Percentiles rank a stretch among this genome's conserved stretches.
Conservation (phyloP, 2,113 vertebrate species). For the Hippopotamus amphibius region DNA sequence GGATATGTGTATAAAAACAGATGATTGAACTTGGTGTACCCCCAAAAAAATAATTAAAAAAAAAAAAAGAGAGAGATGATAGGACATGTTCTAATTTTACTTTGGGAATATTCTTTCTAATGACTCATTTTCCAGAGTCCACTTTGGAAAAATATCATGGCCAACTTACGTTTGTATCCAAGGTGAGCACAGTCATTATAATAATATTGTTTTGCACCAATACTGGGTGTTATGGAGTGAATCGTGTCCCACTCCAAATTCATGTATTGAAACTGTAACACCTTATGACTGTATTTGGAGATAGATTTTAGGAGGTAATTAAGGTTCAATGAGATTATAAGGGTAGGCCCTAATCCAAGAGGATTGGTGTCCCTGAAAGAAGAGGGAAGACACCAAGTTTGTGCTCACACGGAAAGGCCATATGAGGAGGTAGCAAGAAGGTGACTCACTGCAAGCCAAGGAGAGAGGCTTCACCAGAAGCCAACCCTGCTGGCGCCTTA, state of each 20-base stretch:
- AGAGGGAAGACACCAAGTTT: neutral
- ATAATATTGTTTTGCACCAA: neutral
- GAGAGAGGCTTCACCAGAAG: neutral
- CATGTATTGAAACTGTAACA: neutral
- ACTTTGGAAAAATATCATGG: neutral
- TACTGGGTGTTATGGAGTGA: neutral
- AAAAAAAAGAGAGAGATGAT: neutral
- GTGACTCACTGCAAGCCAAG: neutral
- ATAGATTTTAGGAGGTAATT: neutral
- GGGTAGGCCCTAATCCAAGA: neutral
- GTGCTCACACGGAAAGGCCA: neutral
- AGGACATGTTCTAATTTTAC: neutral
- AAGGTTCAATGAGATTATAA: neutral
- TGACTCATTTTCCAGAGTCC: conserved; percentile 10
- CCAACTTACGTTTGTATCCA: neutral
- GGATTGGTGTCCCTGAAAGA: neutral
- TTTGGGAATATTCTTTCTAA: neutral
- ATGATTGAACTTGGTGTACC: too few relatives aligned
- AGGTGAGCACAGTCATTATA: neutral
- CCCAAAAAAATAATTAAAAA: too few relatives aligned
- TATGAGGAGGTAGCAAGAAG: neutral
- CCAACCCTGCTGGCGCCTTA: neutral
- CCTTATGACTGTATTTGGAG: neutral
- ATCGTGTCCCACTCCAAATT: neutral
- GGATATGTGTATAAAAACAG: too few relatives aligned